A percentile compares a stretch with the other conserved stretches of the same genome.
These are phyloP conservation scores for Macrobrachium nipponense DNA, from an alignment of 1,140 invertebrate species.

Conservation along the genomic window DNA sequence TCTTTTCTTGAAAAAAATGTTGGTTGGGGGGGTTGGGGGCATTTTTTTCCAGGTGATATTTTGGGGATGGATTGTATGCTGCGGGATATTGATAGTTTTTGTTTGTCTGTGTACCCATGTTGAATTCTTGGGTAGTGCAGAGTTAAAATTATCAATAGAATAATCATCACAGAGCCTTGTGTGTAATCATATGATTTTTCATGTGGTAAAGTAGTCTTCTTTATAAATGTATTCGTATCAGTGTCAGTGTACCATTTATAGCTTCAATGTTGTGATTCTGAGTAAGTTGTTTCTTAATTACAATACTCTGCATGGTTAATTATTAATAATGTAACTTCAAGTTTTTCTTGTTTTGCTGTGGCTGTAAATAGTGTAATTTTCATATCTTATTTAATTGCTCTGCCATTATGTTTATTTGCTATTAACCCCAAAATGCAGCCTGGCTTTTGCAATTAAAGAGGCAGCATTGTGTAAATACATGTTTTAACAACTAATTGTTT, in stretches of 20 bases:
- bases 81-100: no score
- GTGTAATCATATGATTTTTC: no score
- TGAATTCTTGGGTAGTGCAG: no score
- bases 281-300: constrained; percentile 1
- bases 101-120: no score
- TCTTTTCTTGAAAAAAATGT: no score
- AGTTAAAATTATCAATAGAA: no score
- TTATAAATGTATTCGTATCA: not conserved
- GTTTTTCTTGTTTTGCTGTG: constrained; percentile 39
- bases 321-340: constrained; percentile 30
- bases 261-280: not conserved
- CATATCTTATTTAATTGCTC: constrained; percentile 43
- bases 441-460: constrained; percentile 53
- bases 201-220: no score
- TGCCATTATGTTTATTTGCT: constrained; percentile 49
- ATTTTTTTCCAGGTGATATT: no score
- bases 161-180: no score
- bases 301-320: constrained; percentile 19
- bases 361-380: constrained; percentile 50
- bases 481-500: constrained; percentile 44
- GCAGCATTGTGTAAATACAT: constrained; percentile 54
- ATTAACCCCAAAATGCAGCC: constrained; percentile 53
- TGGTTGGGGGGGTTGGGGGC: no score
- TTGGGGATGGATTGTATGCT: no score
- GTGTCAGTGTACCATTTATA: not conserved